phyloP scores from a whole-genome alignment of 2,113 vertebrate genomes.

The Barnardius zonarius region DNA sequence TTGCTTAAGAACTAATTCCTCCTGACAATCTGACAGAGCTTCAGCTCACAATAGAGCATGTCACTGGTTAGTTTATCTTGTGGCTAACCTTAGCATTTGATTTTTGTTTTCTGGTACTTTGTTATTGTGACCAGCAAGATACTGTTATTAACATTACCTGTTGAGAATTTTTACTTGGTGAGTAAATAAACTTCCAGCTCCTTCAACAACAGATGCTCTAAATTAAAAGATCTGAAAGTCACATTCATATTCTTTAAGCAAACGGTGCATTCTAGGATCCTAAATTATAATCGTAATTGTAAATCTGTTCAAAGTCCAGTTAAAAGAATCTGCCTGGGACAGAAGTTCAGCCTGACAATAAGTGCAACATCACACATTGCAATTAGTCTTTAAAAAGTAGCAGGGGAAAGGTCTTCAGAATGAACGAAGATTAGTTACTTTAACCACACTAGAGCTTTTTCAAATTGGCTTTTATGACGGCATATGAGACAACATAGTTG shows the following conservation, averaged over 20 bases:
- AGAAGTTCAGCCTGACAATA: background rate
- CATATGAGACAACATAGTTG: background rate
- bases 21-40: constrained; percentile 38
- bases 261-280: background rate
- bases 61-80: constrained; percentile 32
- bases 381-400: background rate
- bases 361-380: background rate
- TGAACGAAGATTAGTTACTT: background rate
- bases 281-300: background rate
- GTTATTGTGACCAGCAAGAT: background rate
- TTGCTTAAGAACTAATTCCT: constrained; percentile 54
- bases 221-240: background rate
- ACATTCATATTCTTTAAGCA: background rate
- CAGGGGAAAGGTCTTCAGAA: background rate
- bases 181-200: background rate
- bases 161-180: background rate
- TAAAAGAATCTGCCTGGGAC: background rate
- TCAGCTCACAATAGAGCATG: background rate
- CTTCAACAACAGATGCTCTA: background rate
- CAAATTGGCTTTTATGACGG: background rate
- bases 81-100: background rate
- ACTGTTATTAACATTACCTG: background rate
- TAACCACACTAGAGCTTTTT: background rate
- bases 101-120: background rate
- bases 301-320: background rate